Conservation (phyloP, 2,888 invertebrate species). For the Tenthredo scrophulariae region DNA sequence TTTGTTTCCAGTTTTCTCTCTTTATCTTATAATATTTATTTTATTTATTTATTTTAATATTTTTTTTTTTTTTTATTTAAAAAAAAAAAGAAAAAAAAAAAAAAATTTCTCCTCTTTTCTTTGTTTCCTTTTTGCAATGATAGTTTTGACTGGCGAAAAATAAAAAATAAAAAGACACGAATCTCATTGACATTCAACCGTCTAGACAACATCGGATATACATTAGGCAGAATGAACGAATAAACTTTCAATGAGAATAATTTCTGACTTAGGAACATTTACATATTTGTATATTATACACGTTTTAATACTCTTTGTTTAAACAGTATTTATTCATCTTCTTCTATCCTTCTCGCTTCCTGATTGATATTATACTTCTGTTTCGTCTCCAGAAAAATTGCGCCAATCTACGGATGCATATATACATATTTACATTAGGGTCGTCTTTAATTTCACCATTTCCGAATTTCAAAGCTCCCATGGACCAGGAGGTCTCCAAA, state of each 20-base stretch:
- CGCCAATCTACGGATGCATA: too few relatives aligned
- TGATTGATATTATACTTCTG: too few relatives aligned
- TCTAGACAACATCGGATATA: conserved; percentile 26
- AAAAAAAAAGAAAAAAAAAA: too few relatives aligned
- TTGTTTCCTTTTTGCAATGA: neutral
- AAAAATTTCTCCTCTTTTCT: neutral
- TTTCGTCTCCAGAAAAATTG: too few relatives aligned
- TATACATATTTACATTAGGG: too few relatives aligned
- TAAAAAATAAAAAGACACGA: neutral
- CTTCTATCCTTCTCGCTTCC: too few relatives aligned
- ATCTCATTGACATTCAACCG: conserved; percentile 25
- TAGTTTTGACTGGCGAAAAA: conserved; percentile 13
- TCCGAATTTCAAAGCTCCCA: too few relatives aligned
- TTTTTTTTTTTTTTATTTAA: neutral
- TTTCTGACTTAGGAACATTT: neutral
- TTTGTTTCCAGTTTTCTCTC: neutral
- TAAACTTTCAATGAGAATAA: conserved; percentile 26
- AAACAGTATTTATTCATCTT: too few relatives aligned
- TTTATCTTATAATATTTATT: conserved; percentile 16
- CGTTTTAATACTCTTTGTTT: too few relatives aligned
- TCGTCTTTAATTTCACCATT: too few relatives aligned
- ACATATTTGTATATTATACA: neutral
- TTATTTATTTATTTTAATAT: neutral
- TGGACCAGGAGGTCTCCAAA: too few relatives aligned
- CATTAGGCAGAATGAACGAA: conserved; percentile 23